Percentiles rank a stretch among this genome's conserved stretches.
These are phyloP conservation scores for Paralinhomoeus sp. DNA, from an alignment of 2,888 invertebrate genomes.

Conservation along the genomic window DNA sequence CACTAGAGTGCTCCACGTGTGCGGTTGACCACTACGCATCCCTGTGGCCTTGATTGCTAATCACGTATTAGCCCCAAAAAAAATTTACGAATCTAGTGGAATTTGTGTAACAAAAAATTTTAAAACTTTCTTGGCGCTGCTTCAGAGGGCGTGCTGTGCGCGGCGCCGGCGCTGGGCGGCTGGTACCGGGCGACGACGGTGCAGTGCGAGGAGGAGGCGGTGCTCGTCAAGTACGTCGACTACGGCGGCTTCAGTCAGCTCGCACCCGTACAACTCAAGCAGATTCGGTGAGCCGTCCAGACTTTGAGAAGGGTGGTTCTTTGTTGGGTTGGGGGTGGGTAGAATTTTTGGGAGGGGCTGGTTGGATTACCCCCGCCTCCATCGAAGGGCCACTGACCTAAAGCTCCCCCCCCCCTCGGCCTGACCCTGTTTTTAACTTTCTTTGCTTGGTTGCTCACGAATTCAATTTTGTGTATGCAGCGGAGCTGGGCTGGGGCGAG, in stretches of 20 bases:
- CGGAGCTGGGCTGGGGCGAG: constrained; percentile 1
- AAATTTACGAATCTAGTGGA: too few species aligned
- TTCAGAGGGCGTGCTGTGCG: too few species aligned
- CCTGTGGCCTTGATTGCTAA: too few species aligned
- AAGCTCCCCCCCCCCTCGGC: constrained; percentile 33
- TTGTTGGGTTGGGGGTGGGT: too few species aligned
- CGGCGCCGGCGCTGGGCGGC: too few species aligned
- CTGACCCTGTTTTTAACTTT: background rate
- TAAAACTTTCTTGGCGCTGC: background rate
- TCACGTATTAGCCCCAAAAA: too few species aligned
- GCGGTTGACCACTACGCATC: too few species aligned
- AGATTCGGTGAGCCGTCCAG: constrained; percentile 57
- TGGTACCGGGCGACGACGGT: too few species aligned
- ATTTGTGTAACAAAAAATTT: too few species aligned
- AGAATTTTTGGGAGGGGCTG: too few species aligned
- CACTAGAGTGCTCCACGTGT: too few species aligned
- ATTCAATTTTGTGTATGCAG: background rate
- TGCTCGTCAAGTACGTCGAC: constrained; percentile 69
- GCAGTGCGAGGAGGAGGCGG: constrained; percentile 38
- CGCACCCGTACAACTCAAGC: constrained; percentile 51
- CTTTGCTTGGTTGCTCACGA: background rate
- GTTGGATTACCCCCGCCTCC: constrained; percentile 87
- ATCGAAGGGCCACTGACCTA: constrained; percentile 72
- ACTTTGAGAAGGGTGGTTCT: too few species aligned
- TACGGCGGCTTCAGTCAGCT: constrained; percentile 73